Base-by-base conservation (phyloP, 2,113 vertebrate species). In the Cinclus cinclus region DNA sequence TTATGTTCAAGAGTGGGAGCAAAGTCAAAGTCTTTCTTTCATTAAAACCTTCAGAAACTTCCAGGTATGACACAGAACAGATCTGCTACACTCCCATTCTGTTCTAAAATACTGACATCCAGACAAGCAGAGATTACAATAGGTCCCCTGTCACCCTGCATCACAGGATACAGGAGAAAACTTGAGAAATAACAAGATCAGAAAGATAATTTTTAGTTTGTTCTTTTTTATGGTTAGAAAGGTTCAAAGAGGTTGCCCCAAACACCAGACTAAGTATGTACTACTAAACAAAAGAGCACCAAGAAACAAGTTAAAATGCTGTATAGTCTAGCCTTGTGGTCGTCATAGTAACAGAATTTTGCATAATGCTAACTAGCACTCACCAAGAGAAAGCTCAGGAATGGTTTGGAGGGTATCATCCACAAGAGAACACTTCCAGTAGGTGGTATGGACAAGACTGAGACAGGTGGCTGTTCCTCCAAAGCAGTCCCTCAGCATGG, bases 181-280 rank as follows among this genome's bases (percentile, higher is more conserved):
- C 0, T 0, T 39, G 42, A 39, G 24, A 64, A 82, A 73, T 37
- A 1, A 11, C 8, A 81, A 27, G 6, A 50, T 3, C 2, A 52
- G 4, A 50, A 60, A 83, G 8, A 30, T 6, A 30, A 56, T 59
- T 79, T 46, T 28, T 49, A 9, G 1, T 49, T 25, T 65, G 22
- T 53, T 31, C 8, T n/a, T 73, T 49, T 9, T 3, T 18, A 5
- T 65, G 2, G 6, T 46, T 69, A 49, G 20, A 70, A 82, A 84
- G 1, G 3, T 64, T 69, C 17, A 17, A 13, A 11, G 13, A 7
- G 2, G 2, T 42, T 80, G 8, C 12, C 10, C 4, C 62, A 85
- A 58, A 86, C 28, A 49, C 7, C 11, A 60, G 31, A 14, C 10
- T 49, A 37, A 11, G 7, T 22, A 47, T 37, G 35, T 47, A 39